Percentiles rank a stretch among this genome's conserved stretches.
Conservation (phyloP, 2,113 vertebrate species). For the Helogale parvula region DNA sequence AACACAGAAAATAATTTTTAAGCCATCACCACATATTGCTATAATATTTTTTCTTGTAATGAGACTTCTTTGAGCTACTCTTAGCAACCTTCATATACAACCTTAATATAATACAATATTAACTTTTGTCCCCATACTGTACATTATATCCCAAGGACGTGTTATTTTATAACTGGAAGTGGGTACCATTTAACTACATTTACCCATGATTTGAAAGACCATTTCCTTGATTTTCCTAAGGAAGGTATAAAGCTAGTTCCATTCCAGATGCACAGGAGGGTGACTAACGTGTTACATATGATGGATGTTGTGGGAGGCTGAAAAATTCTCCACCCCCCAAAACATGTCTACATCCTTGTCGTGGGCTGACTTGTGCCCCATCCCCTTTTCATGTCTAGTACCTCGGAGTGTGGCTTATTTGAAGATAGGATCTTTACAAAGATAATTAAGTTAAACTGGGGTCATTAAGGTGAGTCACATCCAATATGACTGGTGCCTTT, state of each 20-base stretch:
- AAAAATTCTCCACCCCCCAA: rapidly evolving
- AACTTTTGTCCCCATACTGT: not conserved
- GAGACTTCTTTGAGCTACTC: not conserved
- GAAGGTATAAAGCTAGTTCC: not conserved
- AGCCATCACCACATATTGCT: not conserved
- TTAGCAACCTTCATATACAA: not conserved
- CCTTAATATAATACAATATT: not conserved
- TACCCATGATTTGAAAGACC: not conserved
- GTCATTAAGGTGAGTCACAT: not conserved
- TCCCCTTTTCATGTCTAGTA: not conserved
- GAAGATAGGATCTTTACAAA: not conserved
- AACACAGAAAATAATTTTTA: not conserved
- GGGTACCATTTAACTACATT: not conserved
- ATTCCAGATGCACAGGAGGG: not conserved
- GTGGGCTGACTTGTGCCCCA: not conserved
- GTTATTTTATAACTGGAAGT: not conserved
- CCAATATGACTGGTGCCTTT: not conserved
- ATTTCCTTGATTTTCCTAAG: not conserved
- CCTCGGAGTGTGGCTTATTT: not conserved
- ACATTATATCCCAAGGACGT: not conserved
- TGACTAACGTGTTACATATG: not conserved
- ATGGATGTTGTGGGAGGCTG: not conserved
- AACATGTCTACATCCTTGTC: not conserved
- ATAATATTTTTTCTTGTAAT: not conserved
- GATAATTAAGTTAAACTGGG: not conserved